A percentile compares a stretch with the other conserved stretches of the same genome.
phyloP scores from a whole-genome alignment of 2,113 vertebrate genomes.

The Madoqua kirkii region DNA sequence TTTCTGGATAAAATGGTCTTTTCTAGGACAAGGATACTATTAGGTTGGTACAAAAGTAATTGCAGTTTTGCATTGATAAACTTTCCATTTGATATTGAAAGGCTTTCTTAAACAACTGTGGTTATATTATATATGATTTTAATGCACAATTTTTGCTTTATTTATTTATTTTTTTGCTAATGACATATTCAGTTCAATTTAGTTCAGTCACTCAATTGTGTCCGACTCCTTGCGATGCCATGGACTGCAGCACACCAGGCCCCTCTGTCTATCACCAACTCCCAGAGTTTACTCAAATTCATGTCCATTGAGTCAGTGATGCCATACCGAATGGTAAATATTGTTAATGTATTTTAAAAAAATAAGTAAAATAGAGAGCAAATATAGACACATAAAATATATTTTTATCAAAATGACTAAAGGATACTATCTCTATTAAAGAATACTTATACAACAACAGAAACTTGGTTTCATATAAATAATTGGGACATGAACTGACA shows the following conservation, averaged over 20 bases:
- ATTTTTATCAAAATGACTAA: background rate
- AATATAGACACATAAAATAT: background rate
- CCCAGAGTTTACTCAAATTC: background rate
- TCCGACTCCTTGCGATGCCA: background rate
- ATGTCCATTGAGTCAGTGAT: background rate
- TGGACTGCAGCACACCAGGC: background rate
- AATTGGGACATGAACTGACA: background rate
- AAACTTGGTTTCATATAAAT: background rate
- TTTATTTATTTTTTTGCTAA: background rate
- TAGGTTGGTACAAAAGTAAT: background rate
- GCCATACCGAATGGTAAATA: background rate
- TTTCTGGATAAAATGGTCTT: background rate
- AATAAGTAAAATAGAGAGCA: background rate
- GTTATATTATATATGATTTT: background rate
- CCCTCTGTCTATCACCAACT: background rate
- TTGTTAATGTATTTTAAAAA: background rate
- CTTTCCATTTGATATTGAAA: background rate
- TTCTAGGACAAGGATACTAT: background rate
- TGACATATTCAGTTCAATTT: background rate
- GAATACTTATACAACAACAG: background rate
- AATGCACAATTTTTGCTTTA: background rate
- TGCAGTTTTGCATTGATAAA: background rate
- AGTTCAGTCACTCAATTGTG: background rate
- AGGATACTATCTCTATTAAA: background rate
- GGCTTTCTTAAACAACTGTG: background rate